Evolutionary conservation across 1,140 invertebrate genomes (phyloP).

Genomic region (Drosophila equinoxialis): DNA sequence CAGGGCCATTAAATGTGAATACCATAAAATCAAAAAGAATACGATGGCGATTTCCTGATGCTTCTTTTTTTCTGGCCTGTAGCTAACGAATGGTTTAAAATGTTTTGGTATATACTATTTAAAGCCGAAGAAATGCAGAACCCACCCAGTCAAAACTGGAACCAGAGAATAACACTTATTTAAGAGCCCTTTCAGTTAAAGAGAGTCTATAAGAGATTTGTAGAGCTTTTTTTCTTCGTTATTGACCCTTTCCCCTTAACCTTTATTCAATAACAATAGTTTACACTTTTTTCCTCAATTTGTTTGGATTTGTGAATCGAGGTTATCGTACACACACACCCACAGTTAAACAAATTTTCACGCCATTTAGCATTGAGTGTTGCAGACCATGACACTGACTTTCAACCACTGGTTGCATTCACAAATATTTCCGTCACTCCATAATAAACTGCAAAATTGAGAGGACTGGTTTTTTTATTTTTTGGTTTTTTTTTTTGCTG

Average conservation of each 20-base stretch:
- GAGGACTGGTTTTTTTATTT: constrained; percentile 41
- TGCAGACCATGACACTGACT: constrained; percentile 20
- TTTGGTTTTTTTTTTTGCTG: constrained; percentile 14
- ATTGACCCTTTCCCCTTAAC: neutral
- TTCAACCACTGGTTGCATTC: constrained; percentile 13
- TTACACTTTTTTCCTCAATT: neutral
- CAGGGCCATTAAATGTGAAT: constrained; percentile 49
- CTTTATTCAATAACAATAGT: neutral
- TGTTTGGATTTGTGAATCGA: constrained; percentile 2
- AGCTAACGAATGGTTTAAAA: neutral
- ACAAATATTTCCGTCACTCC: constrained; percentile 13
- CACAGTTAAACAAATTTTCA: constrained; percentile 4
- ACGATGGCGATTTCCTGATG: constrained; percentile 25
- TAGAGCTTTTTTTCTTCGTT: neutral
- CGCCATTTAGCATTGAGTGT: constrained; percentile 9
- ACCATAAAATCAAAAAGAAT: constrained; percentile 53
- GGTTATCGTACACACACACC: neutral
- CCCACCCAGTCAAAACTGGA: no score
- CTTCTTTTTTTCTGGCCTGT: constrained; percentile 19
- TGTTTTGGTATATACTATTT: neutral
- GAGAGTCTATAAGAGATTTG: neutral
- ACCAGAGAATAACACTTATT: neutral
- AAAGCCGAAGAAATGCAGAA: neutral
- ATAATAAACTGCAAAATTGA: constrained; percentile 8
- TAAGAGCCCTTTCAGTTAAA: neutral